Evolutionary conservation across 2,888 invertebrate genomes (phyloP).

Genomic region (Hirtodrosophila histrioides): DNA sequence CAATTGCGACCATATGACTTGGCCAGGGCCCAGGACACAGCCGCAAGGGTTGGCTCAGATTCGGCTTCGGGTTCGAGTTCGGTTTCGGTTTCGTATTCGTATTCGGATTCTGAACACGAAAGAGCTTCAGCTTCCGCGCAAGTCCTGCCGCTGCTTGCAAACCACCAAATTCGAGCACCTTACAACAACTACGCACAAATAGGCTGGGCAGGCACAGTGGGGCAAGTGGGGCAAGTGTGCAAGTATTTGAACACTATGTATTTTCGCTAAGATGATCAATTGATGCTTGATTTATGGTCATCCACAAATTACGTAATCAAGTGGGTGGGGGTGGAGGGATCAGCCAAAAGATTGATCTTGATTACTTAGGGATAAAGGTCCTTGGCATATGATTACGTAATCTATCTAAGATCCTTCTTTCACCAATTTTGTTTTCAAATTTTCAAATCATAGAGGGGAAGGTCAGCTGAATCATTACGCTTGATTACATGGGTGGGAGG

Average conservation of each 20-base stretch:
- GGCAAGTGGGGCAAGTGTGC: conserved; percentile 23
- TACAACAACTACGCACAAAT: conserved; percentile 5
- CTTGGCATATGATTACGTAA: no score
- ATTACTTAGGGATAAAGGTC: no score
- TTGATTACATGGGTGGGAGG: no score
- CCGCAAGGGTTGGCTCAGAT: conserved; percentile 46
- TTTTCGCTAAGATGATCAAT: no score
- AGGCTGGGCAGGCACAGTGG: conserved; percentile 30
- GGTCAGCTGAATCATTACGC: no score
- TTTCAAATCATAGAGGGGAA: no score
- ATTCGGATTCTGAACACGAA: conserved; percentile 1
- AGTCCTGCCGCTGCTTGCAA: conserved; percentile 53
- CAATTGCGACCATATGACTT: conserved; percentile 38
- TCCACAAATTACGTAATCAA: no score
- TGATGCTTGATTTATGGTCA: no score
- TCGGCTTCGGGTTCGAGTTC: neutral
- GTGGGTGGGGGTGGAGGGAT: no score
- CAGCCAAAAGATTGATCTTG: no score
- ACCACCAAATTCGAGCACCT: conserved; percentile 14
- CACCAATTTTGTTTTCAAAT: no score
- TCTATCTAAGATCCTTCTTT: no score
- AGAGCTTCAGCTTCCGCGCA: conserved; percentile 71
- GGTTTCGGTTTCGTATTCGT: conserved; percentile 11
- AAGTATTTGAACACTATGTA: neutral
- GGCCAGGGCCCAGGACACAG: conserved; percentile 3